These are phyloP conservation scores for Laspeyria flexula DNA, from an alignment of 2,888 invertebrate species.

Conservation along the genomic window DNA sequence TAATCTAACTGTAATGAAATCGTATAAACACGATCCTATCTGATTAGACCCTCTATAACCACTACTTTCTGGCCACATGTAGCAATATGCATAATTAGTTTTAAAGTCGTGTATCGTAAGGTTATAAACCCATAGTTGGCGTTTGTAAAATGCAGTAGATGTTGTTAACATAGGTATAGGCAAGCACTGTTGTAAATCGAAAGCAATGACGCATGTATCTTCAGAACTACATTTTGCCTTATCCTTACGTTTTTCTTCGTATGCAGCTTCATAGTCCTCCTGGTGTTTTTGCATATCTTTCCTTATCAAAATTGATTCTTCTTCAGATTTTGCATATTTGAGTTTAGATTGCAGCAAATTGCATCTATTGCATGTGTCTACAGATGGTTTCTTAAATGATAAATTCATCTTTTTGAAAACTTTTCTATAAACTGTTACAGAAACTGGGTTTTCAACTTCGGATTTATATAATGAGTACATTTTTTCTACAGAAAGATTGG, in stretches of 20 bases:
- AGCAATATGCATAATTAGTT: not conserved
- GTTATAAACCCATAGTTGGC: constrained; percentile 30
- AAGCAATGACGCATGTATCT: not conserved
- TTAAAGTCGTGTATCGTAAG: constrained; percentile 19
- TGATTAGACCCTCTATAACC: not conserved
- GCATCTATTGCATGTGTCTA: not conserved
- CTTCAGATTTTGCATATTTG: not conserved
- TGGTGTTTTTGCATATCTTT: not conserved
- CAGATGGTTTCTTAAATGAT: not conserved
- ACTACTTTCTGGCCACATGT: not conserved
- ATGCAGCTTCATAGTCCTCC: not conserved
- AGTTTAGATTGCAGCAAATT: not conserved
- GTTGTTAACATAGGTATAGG: constrained; percentile 20
- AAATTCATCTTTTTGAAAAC: not conserved
- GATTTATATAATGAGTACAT: not conserved
- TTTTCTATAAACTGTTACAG: not conserved
- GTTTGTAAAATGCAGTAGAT: constrained; percentile 22
- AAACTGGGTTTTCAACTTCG: not conserved
- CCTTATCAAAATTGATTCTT: not conserved
- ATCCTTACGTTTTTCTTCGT: not conserved
- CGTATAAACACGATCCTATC: not conserved
- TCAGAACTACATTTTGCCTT: not conserved
- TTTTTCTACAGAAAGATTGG: not conserved
- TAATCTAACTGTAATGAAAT: not conserved
- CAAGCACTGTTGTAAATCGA: constrained; percentile 10